phyloP scores from a whole-genome alignment of 30 jellyfish, hydroid and myxozoan genomes.

The Cassiopea xamachana region DNA sequence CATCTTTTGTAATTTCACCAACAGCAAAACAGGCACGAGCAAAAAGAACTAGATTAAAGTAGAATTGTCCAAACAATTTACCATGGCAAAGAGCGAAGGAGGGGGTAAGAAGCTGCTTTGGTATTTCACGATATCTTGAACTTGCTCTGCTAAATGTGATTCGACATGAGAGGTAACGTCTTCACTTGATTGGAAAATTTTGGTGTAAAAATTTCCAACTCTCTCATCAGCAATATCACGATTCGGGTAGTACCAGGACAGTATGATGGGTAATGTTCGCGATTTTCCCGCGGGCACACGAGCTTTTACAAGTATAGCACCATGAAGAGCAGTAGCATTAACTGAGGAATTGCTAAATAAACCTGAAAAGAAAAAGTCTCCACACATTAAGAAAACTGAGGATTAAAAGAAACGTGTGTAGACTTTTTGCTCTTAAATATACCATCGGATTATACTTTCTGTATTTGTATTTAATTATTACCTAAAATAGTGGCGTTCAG shows the following conservation, averaged over 20 bases:
- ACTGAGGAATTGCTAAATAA: constrained; percentile 63
- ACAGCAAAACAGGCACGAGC: not conserved
- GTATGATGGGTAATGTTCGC: constrained; percentile 69
- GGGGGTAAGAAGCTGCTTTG: constrained; percentile 85
- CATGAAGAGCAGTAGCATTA: constrained; percentile 90
- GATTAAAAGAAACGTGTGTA: not conserved
- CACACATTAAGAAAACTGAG: not conserved
- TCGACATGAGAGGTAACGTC: constrained; percentile 83
- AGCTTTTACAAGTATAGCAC: constrained; percentile 84
- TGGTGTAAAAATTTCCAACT: constrained; percentile 93
- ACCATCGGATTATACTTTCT: too few relatives aligned
- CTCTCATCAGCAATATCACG: constrained; percentile 96
- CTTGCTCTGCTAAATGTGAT: constrained; percentile 68
- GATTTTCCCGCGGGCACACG: constrained; percentile 88
- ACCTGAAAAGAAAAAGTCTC: constrained; percentile 41
- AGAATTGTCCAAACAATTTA: not conserved
- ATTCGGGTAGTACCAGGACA: constrained; percentile 96
- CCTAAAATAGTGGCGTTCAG: too few relatives aligned
- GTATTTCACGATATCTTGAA: constrained; percentile 68
- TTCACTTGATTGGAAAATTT: constrained; percentile 64
- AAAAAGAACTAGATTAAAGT: not conserved
- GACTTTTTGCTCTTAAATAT: not conserved
- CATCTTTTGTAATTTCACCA: not conserved
- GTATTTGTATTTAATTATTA: too few relatives aligned
- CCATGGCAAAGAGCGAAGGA: constrained; percentile 38